These are phyloP conservation scores for Yponomeuta cagnagella DNA, from an alignment of 2,888 invertebrate genomes.

Conservation along the genomic window DNA sequence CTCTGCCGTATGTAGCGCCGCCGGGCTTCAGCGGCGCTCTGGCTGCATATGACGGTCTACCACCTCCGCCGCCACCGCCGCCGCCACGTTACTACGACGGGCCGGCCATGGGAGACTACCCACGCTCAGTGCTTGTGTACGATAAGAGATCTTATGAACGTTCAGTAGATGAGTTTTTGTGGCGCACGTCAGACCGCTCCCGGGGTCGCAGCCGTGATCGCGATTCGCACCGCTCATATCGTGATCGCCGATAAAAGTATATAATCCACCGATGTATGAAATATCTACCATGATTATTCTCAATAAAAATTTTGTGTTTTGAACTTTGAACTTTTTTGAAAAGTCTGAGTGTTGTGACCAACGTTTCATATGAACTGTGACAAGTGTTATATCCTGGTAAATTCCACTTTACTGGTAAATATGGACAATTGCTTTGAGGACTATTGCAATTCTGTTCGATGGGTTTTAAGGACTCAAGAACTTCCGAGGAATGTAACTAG, in stretches of 20 bases:
- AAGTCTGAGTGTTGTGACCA: conserved; percentile 61
- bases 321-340: conserved; percentile 71
- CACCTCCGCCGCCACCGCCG: conserved; percentile 81
- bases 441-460: neutral
- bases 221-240: conserved; percentile 75
- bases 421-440: conserved; percentile 10
- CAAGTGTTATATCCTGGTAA: conserved; percentile 19
- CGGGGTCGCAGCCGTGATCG: conserved; percentile 76
- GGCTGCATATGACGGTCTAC: conserved; percentile 77
- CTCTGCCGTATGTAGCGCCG: conserved; percentile 86
- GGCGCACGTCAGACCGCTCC: conserved; percentile 84
- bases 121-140: conserved; percentile 77
- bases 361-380: conserved; percentile 32
- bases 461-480: neutral
- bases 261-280: conserved; percentile 56
- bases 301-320: conserved; percentile 66
- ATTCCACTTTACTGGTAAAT: conserved; percentile 8
- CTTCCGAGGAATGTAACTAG: neutral
- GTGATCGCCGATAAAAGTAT: conserved; percentile 73
- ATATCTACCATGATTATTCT: conserved; percentile 40
- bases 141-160: conserved; percentile 91
- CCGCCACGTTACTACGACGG: conserved; percentile 85
- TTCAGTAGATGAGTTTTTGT: conserved; percentile 90
- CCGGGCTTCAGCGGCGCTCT: conserved; percentile 68
- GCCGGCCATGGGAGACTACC: conserved; percentile 85